These are phyloP conservation scores for Geodia barretti DNA, from an alignment of 37 sponge, comb jelly and placozoan genomes.

Conservation along the genomic window DNA sequence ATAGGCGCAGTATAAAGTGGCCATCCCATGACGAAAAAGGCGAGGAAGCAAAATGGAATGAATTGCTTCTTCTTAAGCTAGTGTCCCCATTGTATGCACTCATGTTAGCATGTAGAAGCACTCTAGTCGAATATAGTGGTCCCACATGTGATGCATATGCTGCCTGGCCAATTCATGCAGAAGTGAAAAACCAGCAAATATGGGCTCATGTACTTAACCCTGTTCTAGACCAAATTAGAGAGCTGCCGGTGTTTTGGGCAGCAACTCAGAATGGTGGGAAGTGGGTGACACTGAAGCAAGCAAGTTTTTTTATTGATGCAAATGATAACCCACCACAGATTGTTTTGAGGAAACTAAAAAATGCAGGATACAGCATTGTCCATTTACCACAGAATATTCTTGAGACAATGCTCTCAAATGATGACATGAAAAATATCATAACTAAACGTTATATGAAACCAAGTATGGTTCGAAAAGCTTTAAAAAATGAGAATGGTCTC, in stretches of 20 bases:
- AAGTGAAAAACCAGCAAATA: constrained; percentile 11
- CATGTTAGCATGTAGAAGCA: constrained; percentile 24
- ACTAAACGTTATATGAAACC: constrained; percentile 10
- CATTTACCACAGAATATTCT: constrained; percentile 33
- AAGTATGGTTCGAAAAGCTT: constrained; percentile 1
- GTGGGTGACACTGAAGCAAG: constrained; percentile 38
- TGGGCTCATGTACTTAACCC: constrained; percentile 49
- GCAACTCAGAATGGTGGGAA: constrained; percentile 50
- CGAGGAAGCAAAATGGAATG: constrained; percentile 75
- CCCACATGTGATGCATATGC: constrained; percentile 47
- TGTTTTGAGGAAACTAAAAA: constrained; percentile 15
- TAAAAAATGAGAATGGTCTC: neutral
- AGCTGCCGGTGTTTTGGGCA: constrained; percentile 32
- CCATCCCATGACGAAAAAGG: constrained; percentile 66
- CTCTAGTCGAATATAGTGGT: constrained; percentile 19
- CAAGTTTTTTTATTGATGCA: neutral
- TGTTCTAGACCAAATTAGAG: neutral
- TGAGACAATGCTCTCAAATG: constrained; percentile 2
- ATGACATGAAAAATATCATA: neutral
- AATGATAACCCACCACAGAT: neutral
- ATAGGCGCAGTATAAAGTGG: constrained; percentile 82
- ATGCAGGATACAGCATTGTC: constrained; percentile 21
- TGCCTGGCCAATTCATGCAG: constrained; percentile 46
- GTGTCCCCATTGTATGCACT: constrained; percentile 52
- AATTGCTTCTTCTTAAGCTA: constrained; percentile 32